These are phyloP conservation scores for Eulimnadia texana DNA, from an alignment of 1,140 invertebrate species.

Conservation along the genomic window DNA sequence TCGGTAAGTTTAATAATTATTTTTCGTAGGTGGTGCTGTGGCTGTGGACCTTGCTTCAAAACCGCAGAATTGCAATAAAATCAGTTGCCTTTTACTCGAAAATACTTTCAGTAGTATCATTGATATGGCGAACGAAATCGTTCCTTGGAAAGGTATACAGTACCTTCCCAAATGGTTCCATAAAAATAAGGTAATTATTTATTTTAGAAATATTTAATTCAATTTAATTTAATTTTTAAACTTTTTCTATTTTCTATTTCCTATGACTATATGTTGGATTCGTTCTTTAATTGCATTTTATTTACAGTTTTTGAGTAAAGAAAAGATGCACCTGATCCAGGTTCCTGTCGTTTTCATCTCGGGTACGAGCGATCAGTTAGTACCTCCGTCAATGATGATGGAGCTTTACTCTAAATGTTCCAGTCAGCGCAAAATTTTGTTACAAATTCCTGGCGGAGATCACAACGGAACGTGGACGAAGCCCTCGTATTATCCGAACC, in stretches of 20 bases:
- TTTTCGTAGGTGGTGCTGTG: constrained; percentile 60
- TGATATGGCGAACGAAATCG: constrained; percentile 54
- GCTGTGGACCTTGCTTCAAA: constrained; percentile 68
- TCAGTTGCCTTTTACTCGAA: constrained; percentile 76
- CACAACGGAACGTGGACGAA: constrained; percentile 79
- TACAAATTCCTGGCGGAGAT: constrained; percentile 52
- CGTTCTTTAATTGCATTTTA: constrained; percentile 17
- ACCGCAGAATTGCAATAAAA: constrained; percentile 50
- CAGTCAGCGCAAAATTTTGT: constrained; percentile 49
- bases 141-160: constrained; percentile 43
- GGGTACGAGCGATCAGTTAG: constrained; percentile 63
- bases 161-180: constrained; percentile 59
- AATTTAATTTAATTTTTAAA: constrained; percentile 4
- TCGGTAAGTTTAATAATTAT: constrained; percentile 12
- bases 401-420: constrained; percentile 53
- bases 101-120: constrained; percentile 92
- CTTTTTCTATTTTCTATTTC: constrained; percentile 15
- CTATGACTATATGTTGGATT: constrained; percentile 3
- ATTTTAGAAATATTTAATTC: too few species aligned
- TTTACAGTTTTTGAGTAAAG: constrained; percentile 51
- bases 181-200: constrained; percentile 57
- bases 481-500: constrained; percentile 38
- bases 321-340: constrained; percentile 48
- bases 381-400: constrained; percentile 73
- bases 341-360: constrained; percentile 63